A percentile compares a stretch with the other conserved stretches of the same genome.
phyloP scores from a whole-genome alignment of 1,140 invertebrate species.

The Aphidius ervi region DNA sequence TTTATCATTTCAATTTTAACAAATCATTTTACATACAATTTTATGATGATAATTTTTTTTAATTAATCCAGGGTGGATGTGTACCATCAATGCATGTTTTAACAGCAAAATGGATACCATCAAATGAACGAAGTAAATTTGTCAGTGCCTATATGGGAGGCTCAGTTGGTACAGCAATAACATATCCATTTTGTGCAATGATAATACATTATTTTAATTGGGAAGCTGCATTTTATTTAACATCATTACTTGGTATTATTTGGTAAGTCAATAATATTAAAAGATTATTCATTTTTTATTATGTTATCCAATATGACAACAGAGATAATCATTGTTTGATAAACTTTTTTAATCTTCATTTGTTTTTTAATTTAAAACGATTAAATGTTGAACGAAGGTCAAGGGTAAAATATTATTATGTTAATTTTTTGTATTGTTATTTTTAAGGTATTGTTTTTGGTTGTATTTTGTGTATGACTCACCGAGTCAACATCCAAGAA shows the following conservation, averaged over 20 bases:
- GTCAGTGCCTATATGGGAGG: slow-evolving; percentile 67
- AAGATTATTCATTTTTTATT: not conserved
- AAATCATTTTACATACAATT: not conserved
- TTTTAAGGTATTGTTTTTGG: slow-evolving; percentile 56
- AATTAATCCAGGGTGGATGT: slow-evolving; percentile 63
- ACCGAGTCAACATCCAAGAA: slow-evolving; percentile 71
- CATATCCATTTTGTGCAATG: slow-evolving; percentile 67
- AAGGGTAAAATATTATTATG: not conserved
- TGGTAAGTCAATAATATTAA: slow-evolving; percentile 62
- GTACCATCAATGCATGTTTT: slow-evolving; percentile 81
- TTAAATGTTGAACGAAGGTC: too few species aligned
- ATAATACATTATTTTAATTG: slow-evolving; percentile 65
- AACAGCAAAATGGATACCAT: slow-evolving; percentile 79
- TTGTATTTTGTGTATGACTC: slow-evolving; percentile 61
- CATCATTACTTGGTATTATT: slow-evolving; percentile 58
- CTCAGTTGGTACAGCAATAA: slow-evolving; percentile 66
- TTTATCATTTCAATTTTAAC: not conserved
- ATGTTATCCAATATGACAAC: too few species aligned
- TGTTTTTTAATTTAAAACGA: too few species aligned
- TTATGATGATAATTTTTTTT: too few species aligned
- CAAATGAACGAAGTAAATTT: slow-evolving; percentile 72
- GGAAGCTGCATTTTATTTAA: slow-evolving; percentile 72
- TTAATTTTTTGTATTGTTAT: not conserved
- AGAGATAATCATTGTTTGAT: not conserved
- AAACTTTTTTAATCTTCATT: not conserved